Evolutionary conservation across 2,797 vertebrate species (phyloP), one percentile per base, ranked within the genome.

Genomic region (Urocyon cinereoargenteus): DNA sequence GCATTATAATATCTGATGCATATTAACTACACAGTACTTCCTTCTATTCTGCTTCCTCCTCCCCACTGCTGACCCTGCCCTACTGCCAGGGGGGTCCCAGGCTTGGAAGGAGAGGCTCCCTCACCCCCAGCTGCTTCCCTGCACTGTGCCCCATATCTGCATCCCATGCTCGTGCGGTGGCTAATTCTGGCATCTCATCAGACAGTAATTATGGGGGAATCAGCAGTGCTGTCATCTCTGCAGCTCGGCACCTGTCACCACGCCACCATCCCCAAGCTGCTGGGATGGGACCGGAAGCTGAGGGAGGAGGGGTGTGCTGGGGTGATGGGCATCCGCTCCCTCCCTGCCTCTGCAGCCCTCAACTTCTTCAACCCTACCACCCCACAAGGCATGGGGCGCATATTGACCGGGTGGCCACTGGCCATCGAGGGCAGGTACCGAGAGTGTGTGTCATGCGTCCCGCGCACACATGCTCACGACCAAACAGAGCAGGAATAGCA

Each of bases 131-230:
- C 88, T 62, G 59, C 94, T 96, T 93, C 61, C 92, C 93, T 28
- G 31, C 88, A 49, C 94, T 1, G 8, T 78, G 87, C 85, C 96
- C 98, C 64, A 26, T 5, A 94, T 91, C 98, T 95, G 98, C 96
- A 96, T 92, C 97, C 92, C 94, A 28, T 28, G n/a, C 98, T 98
- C 94, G 73, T 87, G 55, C 92, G 51, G 95, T 19, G 97, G 96
- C 98, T 98, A 98, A 99, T 98, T 99, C 98, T 94, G 98, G 98
- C 97, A 9, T 93, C 97, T 98, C 98, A 98, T 98, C 98, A 98
- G 98, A 97, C 98, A 45, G 98, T 98, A 98, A 99, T 99, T 99
- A 98, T 87, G 97, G 98, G 98, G 96, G 93, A 98, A 97, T 98
- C 98, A 98, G 91, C 91, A 3, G 95, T 13, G 0, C 98, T 98